These are phyloP conservation scores for Cephus cinctus DNA, from an alignment of 1,140 invertebrate genomes.

Conservation along the genomic window DNA sequence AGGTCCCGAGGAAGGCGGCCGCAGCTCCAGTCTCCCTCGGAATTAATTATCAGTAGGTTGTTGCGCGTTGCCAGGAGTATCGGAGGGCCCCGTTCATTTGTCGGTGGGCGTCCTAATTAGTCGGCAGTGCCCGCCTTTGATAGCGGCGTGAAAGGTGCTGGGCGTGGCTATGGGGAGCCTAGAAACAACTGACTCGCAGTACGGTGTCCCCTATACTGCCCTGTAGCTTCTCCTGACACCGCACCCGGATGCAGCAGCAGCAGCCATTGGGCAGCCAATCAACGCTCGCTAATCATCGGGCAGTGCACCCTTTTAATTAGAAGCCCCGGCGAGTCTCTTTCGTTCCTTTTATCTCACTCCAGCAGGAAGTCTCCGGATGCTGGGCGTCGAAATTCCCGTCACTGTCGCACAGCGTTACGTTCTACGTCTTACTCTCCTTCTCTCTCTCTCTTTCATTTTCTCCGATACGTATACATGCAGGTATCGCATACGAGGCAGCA, in stretches of 20 bases:
- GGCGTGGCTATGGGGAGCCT: slow-evolving; percentile 49
- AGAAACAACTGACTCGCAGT: slow-evolving; percentile 48
- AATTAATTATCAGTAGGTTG: background rate
- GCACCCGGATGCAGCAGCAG: slow-evolving; percentile 32
- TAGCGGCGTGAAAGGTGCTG: slow-evolving; percentile 44
- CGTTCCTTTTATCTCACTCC: background rate
- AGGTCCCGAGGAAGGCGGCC: background rate
- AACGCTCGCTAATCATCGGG: slow-evolving; percentile 41
- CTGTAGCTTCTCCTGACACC: slow-evolving; percentile 14
- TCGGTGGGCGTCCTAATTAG: slow-evolving; percentile 55
- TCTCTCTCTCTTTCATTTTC: too few species aligned
- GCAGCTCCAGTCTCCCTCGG: too few species aligned
- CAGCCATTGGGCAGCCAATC: slow-evolving; percentile 38
- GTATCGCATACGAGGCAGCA: slow-evolving; percentile 19
- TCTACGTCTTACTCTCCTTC: too few species aligned
- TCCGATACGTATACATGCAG: too few species aligned
- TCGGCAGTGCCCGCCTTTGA: slow-evolving; percentile 51
- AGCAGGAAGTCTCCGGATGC: slow-evolving; percentile 13
- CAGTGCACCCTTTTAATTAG: slow-evolving; percentile 27
- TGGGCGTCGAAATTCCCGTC: too few species aligned
- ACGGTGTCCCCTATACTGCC: slow-evolving; percentile 25
- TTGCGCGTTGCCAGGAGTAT: slow-evolving; percentile 10
- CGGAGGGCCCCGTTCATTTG: slow-evolving; percentile 38
- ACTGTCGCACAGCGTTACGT: too few species aligned
- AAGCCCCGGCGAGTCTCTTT: background rate